Percentiles rank a stretch among this genome's conserved stretches.
These are phyloP conservation scores for Aporrectodea caliginosa DNA, from an alignment of 1,140 invertebrate genomes.

Conservation along the genomic window DNA sequence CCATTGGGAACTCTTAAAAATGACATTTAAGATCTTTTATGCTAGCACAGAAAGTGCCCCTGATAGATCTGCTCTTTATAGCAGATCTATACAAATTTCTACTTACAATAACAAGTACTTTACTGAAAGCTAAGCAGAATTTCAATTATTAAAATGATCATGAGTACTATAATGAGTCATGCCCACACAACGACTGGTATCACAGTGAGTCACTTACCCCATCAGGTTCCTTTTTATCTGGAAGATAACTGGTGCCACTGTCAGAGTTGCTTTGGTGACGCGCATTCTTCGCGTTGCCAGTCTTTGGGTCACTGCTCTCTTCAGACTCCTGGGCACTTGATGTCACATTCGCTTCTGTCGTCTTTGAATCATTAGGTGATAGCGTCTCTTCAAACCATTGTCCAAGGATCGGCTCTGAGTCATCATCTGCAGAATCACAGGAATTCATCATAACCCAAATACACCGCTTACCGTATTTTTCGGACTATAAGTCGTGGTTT, in stretches of 20 bases:
- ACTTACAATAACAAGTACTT: too few relatives aligned
- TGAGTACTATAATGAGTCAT: slow-evolving; percentile 14
- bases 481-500: too few relatives aligned
- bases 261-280: slow-evolving; percentile 42
- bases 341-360: slow-evolving; percentile 42
- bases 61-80: too few relatives aligned
- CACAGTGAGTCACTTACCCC: slow-evolving; percentile 68
- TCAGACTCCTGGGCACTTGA: slow-evolving; percentile 27
- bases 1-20: too few relatives aligned
- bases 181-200: not conserved
- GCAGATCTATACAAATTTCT: too few relatives aligned
- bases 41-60: too few relatives aligned
- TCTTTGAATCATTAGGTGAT: slow-evolving; percentile 62
- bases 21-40: too few relatives aligned
- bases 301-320: slow-evolving; percentile 44
- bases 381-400: slow-evolving; percentile 89
- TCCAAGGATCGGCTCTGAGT: slow-evolving; percentile 84
- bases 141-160: too few relatives aligned
- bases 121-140: too few relatives aligned
- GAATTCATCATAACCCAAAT: too few relatives aligned
- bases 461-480: too few relatives aligned
- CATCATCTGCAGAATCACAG: slow-evolving; percentile 65
- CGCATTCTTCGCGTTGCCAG: slow-evolving; percentile 38
- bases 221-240: slow-evolving; percentile 84
- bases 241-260: slow-evolving; percentile 58